Percentiles rank a stretch among this genome's conserved stretches.
phyloP scores from a whole-genome alignment of 2,888 invertebrate genomes.

The Digitonthophagus gazella region DNA sequence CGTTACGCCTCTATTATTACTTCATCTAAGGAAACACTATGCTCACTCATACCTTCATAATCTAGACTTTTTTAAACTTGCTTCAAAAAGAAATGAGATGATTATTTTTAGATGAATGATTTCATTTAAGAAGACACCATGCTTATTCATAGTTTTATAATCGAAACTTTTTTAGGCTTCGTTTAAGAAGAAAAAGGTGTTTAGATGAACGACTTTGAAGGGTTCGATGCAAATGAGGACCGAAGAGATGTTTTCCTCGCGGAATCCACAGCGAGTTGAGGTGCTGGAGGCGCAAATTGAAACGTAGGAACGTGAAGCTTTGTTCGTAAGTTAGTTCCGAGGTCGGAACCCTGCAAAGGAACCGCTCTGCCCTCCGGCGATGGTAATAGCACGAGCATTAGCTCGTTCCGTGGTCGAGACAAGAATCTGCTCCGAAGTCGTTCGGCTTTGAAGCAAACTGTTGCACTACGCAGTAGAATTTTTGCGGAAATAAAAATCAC shows the following conservation, averaged over 20 bases:
- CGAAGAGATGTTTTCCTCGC: neutral
- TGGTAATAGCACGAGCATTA: neutral
- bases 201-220: no score
- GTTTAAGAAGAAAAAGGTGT: no score
- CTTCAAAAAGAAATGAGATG: no score
- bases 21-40: neutral
- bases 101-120: no score
- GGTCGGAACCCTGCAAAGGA: neutral
- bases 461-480: neutral
- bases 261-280: neutral
- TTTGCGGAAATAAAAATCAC: no score
- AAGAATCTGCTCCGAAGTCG: neutral
- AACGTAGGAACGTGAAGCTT: neutral
- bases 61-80: no score
- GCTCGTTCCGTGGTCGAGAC: neutral
- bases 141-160: no score
- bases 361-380: neutral
- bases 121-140: no score
- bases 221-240: neutral
- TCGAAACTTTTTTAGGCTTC: no score
- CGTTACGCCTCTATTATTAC: neutral
- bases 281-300: neutral
- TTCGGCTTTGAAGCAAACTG: neutral
- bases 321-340: neutral
- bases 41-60: no score